Conservation (phyloP, 2,888 invertebrate species). For the Agriopis marginaria region DNA sequence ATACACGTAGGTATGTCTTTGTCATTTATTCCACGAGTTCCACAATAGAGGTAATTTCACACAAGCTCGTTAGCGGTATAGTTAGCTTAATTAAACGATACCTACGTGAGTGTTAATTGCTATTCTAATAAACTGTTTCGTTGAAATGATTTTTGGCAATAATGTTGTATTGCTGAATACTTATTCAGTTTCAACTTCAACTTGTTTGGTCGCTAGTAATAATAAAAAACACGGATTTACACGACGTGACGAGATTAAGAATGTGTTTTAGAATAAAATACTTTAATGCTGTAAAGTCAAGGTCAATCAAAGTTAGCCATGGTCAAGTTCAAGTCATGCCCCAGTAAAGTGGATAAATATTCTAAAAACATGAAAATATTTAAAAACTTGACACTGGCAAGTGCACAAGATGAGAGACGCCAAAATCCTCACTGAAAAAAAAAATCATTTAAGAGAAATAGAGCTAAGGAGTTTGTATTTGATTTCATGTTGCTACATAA, state of each 20-base stretch:
- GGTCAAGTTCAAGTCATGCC: too few relatives aligned
- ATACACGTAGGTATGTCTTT: background rate
- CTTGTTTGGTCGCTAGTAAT: background rate
- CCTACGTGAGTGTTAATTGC: conserved; percentile 5
- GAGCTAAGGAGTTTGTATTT: background rate
- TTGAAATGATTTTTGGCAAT: background rate
- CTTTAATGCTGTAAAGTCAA: too few relatives aligned
- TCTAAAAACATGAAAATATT: too few relatives aligned
- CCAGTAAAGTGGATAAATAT: too few relatives aligned
- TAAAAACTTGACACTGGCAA: too few relatives aligned
- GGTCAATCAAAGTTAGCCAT: too few relatives aligned
- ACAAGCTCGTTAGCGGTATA: conserved; percentile 12
- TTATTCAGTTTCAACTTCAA: too few relatives aligned
- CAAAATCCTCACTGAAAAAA: background rate
- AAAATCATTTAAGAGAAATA: too few relatives aligned
- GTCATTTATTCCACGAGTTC: conserved; percentile 2
- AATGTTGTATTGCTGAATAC: background rate
- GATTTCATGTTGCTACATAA: background rate
- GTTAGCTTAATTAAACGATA: conserved; percentile 18
- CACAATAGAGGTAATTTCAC: conserved; percentile 11
- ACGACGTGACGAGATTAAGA: too few relatives aligned
- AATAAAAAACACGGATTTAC: background rate
- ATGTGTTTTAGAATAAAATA: too few relatives aligned
- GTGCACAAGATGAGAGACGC: too few relatives aligned
- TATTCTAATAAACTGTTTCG: conserved; percentile 3